Base-by-base conservation (phyloP, 2,797 vertebrate genomes). In the Pipistrellus pipistrellus region DNA sequence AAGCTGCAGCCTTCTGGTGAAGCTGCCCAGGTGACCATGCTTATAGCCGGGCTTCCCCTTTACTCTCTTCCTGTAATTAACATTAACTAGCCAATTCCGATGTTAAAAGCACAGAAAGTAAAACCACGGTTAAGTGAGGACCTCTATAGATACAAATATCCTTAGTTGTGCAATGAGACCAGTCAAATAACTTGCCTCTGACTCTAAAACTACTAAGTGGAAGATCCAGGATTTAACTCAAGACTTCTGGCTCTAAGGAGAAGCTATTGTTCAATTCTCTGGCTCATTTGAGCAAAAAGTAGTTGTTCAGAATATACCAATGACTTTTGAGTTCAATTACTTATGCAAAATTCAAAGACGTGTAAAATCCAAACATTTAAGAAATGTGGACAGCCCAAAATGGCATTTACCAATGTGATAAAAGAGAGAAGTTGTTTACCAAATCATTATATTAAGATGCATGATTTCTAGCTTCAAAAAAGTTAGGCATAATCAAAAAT, bases 331-430 rank as follows among this genome's bases (percentile, higher is more conserved):
- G 32, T 18, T 95, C 5, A 23, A n/a, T 62, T 53, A 25, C 73
- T 68, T 82, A 44, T 35, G 0, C 59, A 38, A 96, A 87, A 81
- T 68, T 3, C 18, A 92, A 41, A 71, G 9, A 51, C 53, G 17
- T 72, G 69, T 82, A 77, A 83, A 87, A 90, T 76, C 5, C 21
- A 71, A 90, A 73, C 62, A n/a, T 68, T 35, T 73, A 55, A 75
- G 38, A 27, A 77, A 82, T 71, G 32, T 17, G 0, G 3, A 78
- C 18, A 81, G 57, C 44, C 72, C 62, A 71, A 14, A 90, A 15
- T 35, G 32, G 2, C 62, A 78, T 80, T 88, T 84, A 59, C 30
- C 23, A 69, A 27, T 68, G 44, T 62, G 23, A 59, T 9, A 27
- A 72, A 64, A 0, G 81, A 76, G 32, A 84, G 0, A 85, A 87